A percentile compares a stretch with the other conserved stretches of the same genome.
Conservation (phyloP, 2,888 invertebrate genomes). For the Lasioglossum malachurum region DNA sequence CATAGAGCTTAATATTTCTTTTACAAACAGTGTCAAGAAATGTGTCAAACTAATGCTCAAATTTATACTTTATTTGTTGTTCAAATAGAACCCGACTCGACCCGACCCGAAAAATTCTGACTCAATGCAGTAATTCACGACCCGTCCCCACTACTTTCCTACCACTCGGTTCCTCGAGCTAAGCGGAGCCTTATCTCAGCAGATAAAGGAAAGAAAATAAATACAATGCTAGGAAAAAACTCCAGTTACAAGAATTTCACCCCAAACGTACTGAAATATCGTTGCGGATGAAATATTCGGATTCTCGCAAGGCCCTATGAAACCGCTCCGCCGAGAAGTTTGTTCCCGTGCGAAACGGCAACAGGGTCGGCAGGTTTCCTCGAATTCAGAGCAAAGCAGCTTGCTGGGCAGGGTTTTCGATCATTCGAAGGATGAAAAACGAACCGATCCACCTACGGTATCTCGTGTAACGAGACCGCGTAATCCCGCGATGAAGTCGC, state of each 20-base stretch:
- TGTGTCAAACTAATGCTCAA: neutral
- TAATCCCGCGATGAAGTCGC: conserved; percentile 57
- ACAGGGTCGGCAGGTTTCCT: conserved; percentile 34
- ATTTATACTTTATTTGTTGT: neutral
- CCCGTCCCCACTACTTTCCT: no score
- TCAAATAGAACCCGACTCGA: neutral
- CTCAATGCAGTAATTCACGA: no score
- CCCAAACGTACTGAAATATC: no score
- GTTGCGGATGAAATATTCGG: neutral
- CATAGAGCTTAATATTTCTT: neutral
- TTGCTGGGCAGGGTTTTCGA: neutral
- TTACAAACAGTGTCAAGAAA: neutral
- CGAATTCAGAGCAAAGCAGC: neutral
- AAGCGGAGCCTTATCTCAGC: no score
- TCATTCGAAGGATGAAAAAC: conserved; percentile 29
- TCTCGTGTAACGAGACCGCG: conserved; percentile 47
- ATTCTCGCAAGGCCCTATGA: no score
- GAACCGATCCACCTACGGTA: conserved; percentile 39
- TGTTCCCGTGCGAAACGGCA: conserved; percentile 36
- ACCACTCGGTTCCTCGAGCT: no score
- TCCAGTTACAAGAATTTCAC: no score
- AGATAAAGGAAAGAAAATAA: no score
- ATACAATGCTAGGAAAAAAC: no score
- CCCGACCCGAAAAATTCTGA: no score
- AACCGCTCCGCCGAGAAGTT: neutral